Evolutionary conservation across 2,888 invertebrate species (phyloP).

Genomic region (Cheilosia scutellata): DNA sequence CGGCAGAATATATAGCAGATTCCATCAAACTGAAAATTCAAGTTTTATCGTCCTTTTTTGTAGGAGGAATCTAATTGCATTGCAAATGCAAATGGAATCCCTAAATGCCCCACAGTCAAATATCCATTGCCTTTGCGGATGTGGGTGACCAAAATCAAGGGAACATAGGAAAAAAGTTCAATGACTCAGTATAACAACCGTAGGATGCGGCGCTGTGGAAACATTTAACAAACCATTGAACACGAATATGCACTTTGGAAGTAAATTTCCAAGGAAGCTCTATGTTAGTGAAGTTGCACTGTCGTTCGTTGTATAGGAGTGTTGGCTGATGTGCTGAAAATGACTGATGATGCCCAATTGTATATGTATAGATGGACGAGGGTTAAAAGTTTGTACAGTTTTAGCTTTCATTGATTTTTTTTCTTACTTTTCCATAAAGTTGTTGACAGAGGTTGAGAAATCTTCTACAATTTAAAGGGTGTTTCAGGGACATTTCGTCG

Average conservation of each 20-base stretch:
- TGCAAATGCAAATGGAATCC: slow-evolving; percentile 61
- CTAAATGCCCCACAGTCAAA: slow-evolving; percentile 45
- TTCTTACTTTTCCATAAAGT: no score
- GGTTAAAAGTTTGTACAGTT: no score
- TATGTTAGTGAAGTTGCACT: neutral
- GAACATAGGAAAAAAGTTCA: slow-evolving; percentile 38
- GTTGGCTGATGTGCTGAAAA: slow-evolving; percentile 12
- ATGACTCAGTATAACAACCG: slow-evolving; percentile 41
- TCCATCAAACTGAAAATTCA: slow-evolving; percentile 26
- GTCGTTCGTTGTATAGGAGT: slow-evolving; percentile 13
- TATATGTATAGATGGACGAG: no score
- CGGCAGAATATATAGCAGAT: slow-evolving; percentile 3
- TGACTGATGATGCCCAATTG: slow-evolving; percentile 14
- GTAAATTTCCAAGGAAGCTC: slow-evolving; percentile 32
- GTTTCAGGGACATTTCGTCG: no score
- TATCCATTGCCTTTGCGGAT: slow-evolving; percentile 50
- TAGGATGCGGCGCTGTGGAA: slow-evolving; percentile 38
- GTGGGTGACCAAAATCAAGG: slow-evolving; percentile 52
- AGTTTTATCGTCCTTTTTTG: slow-evolving; percentile 30
- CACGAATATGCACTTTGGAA: slow-evolving; percentile 58
- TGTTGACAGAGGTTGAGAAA: no score
- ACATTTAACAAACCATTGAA: slow-evolving; percentile 31
- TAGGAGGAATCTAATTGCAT: slow-evolving; percentile 62
- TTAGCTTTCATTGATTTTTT: no score
- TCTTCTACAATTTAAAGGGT: no score